These are phyloP conservation scores for Anguilla marmorata DNA, from an alignment of 2,797 vertebrate species.

Conservation along the genomic window DNA sequence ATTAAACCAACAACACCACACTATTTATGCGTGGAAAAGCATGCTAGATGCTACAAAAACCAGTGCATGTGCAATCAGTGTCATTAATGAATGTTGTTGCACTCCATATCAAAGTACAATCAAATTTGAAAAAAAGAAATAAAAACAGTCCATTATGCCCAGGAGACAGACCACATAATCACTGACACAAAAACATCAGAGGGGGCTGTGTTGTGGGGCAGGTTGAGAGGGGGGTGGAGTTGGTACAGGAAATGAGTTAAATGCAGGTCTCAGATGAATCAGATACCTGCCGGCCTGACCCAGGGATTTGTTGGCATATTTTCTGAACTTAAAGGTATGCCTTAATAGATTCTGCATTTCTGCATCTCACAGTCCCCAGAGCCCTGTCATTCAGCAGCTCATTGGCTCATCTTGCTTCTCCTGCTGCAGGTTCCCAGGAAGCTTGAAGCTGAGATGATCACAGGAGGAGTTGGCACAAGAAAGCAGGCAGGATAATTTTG, in stretches of 20 bases:
- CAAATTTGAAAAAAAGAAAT: neutral
- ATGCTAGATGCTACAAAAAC: neutral
- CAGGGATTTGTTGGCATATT: neutral
- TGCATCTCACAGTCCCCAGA: neutral
- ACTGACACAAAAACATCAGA: neutral
- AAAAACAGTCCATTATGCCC: neutral
- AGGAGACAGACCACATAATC: neutral
- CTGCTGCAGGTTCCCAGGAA: conserved; percentile 19
- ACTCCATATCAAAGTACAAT: neutral
- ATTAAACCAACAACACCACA: neutral
- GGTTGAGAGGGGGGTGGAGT: neutral
- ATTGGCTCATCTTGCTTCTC: conserved; percentile 4
- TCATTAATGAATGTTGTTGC: neutral
- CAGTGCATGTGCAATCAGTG: too few relatives aligned
- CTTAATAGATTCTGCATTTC: neutral
- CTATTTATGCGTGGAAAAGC: neutral
- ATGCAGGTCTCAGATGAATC: neutral
- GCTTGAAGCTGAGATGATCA: neutral
- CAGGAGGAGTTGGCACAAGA: neutral
- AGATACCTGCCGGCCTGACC: neutral
- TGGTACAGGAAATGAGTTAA: neutral
- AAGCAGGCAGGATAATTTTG: neutral
- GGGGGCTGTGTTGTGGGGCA: neutral
- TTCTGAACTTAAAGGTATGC: conserved; percentile 20
- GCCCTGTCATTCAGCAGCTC: neutral